Conservation (phyloP, 2,797 vertebrate genomes). For the Gephyroberyx darwinii region DNA sequence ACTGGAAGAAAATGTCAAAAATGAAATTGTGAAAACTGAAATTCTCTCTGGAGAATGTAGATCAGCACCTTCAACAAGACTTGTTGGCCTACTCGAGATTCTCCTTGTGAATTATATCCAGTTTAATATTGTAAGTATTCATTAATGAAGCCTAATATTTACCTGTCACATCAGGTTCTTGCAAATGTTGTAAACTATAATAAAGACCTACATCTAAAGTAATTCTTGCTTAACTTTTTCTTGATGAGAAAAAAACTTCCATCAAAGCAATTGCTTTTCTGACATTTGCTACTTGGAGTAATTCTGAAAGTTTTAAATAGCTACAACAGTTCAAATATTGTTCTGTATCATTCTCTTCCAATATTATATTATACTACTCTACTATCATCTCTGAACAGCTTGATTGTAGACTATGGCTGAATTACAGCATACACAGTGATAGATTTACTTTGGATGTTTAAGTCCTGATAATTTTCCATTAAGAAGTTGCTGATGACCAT, state of each 20-base stretch:
- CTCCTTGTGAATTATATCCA: neutral
- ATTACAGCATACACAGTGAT: neutral
- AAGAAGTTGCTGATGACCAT: neutral
- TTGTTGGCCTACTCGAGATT: slow-evolving; percentile 2
- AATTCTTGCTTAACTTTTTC: neutral
- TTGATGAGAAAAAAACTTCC: neutral
- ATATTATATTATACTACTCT: neutral
- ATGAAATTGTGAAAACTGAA: slow-evolving; percentile 3
- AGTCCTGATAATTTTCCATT: slow-evolving; percentile 5
- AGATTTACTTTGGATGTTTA: neutral
- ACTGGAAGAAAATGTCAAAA: slow-evolving; percentile 7
- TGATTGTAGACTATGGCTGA: neutral
- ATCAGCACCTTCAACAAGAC: slow-evolving; percentile 25
- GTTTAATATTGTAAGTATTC: neutral
- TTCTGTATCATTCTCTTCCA: neutral
- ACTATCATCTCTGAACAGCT: too few species aligned
- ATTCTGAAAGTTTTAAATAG: too few species aligned
- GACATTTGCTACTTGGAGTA: slow-evolving; percentile 10
- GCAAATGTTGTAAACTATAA: slow-evolving; percentile 29
- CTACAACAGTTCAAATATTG: neutral
- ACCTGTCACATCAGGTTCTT: slow-evolving; percentile 21
- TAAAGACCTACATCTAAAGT: slow-evolving; percentile 7
- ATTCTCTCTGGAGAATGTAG: slow-evolving; percentile 12
- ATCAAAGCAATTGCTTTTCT: slow-evolving; percentile 17
- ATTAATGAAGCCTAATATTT: slow-evolving; percentile 3